Evolutionary conservation across 2,797 vertebrate species (phyloP), one percentile per base, ranked within the genome.

Genomic region (Cottoperca gobio): DNA sequence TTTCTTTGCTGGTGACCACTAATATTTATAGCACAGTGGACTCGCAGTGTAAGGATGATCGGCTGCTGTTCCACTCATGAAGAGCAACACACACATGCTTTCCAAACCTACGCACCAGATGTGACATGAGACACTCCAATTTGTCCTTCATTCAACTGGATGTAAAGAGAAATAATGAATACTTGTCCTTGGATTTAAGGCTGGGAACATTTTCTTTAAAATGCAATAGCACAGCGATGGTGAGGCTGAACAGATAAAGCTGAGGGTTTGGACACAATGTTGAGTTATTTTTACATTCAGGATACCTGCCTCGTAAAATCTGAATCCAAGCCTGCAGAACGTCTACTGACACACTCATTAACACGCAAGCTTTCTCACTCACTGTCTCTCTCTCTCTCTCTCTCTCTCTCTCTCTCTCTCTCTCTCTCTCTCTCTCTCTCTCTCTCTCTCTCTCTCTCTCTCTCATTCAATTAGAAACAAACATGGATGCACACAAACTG

Each of bases 1-100:
- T 93, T 88, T 89, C 81, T 79, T 89, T 90, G 84, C 84, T 87
- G 72, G 78, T 86, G 74, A 89, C 83, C 76, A 54, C 70, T 83
- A 78, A 82, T 88, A 90, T 92, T 91, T 88, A 86, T 83, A 87
- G 86, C 70, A 81, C 73, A 67, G 66, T 72, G 73, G 71, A 66
- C 58, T 40, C 11, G 48, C 63, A 85, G 78, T 57, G 60, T 52
- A 17, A 28, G 66, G 68, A 82, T 21, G 76, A 90, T 76, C 73
- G 37, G 69, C 67, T 21, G 23, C 65, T 58, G 49, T 70, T 84
- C 26, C 63, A 45, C 68, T 72, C 55, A 52, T 2, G n/a, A 54
- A 63, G 23, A 64, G 50, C 31, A 57, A 40, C 1, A 4, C 19
- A 4, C 19, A 28, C 49, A 40, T 2, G 16, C 12, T 75, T 62